Evolutionary conservation across 1,140 invertebrate species (phyloP), one percentile per base, ranked within the genome.

Genomic region (Mercenaria mercenaria): DNA sequence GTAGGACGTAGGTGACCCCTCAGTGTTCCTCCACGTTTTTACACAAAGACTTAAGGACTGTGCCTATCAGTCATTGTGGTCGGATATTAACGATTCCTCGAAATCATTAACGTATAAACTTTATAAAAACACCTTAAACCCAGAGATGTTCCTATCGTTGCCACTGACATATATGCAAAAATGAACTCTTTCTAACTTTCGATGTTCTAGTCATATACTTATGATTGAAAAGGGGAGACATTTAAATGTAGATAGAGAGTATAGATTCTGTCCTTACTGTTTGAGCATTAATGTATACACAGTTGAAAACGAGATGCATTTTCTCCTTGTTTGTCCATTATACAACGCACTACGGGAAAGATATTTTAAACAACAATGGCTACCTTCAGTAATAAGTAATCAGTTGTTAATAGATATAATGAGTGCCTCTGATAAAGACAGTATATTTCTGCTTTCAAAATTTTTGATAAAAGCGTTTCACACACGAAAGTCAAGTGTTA

Each of bases 31-130:
- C 15, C 18, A 52, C 29, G 23, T 37, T 34, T 59, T 87, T 77
- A 59, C 34, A 34, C 50, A 56, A 59, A 76, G 84, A 39, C 26
- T 87, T n/a, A 59, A 18, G 15, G 67, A 87, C 34, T 79, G 76
- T 34, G 29, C 23, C 8, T 43, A 32, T 13, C 81, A 79, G n/a
- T n/a, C n/a, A n/a, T n/a, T n/a, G n/a, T n/a, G n/a, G n/a, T n/a
- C n/a, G n/a, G n/a, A n/a, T n/a, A 67, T 67, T 67, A n/a, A 26
- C 6, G 23, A 10, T 10, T 67, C 61, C 10, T 23, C 61, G 10
- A 67, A 67, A n/a, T 67, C 61, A 34, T 10, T 26, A 23, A n/a
- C 23, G 8, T 67, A 67, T 23, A 67, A 67, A 67, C 61, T 26
- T 34, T 67, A 67, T n/a, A 67, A 67, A 67, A 67, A 10, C n/a